Evolutionary conservation across 2,113 vertebrate genomes (phyloP).

Genomic region (Lethenteron camtschaticum): DNA sequence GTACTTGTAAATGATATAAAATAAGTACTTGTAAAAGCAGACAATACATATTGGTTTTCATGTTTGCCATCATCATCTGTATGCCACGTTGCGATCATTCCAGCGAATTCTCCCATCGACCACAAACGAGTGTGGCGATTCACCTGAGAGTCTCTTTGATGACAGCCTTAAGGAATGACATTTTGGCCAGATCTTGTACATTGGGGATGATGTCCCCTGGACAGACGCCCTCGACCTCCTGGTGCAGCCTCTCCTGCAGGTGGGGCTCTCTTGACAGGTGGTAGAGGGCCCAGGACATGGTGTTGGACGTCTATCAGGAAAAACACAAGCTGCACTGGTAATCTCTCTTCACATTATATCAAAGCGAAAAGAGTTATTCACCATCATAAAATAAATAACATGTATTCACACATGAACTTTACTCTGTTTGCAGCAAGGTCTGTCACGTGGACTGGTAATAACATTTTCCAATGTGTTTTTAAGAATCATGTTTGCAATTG

Average conservation of each 20-base stretch:
- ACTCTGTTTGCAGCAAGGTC: too few relatives aligned
- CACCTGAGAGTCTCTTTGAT: constrained; percentile 35
- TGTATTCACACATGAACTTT: too few relatives aligned
- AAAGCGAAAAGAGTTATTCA: too few relatives aligned
- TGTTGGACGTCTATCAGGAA: constrained; percentile 31
- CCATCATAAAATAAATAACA: too few relatives aligned
- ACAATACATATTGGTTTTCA: too few relatives aligned
- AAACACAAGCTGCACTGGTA: background rate
- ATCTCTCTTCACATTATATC: too few relatives aligned
- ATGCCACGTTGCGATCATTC: too few relatives aligned
- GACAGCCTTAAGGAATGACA: constrained; percentile 33
- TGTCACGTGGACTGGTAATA: background rate
- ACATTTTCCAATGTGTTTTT: background rate
- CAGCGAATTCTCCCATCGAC: too few relatives aligned
- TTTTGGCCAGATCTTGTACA: constrained; percentile 18
- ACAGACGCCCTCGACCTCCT: constrained; percentile 23
- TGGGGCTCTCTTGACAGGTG: constrained; percentile 19
- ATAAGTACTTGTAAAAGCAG: too few relatives aligned
- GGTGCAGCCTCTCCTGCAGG: constrained; percentile 20
- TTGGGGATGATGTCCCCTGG: constrained; percentile 17
- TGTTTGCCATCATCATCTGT: too few relatives aligned
- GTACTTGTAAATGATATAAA: too few relatives aligned
- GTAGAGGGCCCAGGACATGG: constrained; percentile 32
- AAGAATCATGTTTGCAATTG: background rate
- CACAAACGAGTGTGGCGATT: background rate